Conservation (phyloP, 2,113 vertebrate genomes). For the Percopsis transmontana region DNA sequence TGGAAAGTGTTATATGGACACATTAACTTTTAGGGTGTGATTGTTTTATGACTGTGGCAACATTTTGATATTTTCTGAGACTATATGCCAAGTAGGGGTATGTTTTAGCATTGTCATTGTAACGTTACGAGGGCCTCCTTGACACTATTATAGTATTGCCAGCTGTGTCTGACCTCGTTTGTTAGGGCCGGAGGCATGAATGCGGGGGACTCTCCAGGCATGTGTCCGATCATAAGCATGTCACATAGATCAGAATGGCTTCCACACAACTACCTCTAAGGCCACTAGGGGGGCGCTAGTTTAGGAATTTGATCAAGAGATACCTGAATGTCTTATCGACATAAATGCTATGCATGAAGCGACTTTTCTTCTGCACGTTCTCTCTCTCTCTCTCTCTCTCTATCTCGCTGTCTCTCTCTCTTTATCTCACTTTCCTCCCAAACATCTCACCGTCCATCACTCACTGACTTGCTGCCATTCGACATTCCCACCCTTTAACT, state of each 20-base stretch:
- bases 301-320: constrained; percentile 55
- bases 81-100: constrained; percentile 18
- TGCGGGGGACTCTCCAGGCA: constrained; percentile 47
- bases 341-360: constrained; percentile 76
- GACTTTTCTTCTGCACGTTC: constrained; percentile 69
- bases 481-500: constrained; percentile 70
- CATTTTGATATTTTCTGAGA: constrained; percentile 45
- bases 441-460: constrained; percentile 37
- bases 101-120: constrained; percentile 28
- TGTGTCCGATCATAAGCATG: constrained; percentile 64
- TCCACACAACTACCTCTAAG: constrained; percentile 75
- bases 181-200: constrained; percentile 40
- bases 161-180: constrained; percentile 25
- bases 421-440: constrained; percentile 10
- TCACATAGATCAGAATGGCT: constrained; percentile 61
- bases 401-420: no score
- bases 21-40: constrained; percentile 21
- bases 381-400: constrained; percentile 42
- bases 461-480: constrained; percentile 69
- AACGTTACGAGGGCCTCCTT: constrained; percentile 20
- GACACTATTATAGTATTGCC: constrained; percentile 26
- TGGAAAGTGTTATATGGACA: constrained; percentile 2
- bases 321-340: constrained; percentile 57
- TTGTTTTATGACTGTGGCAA: constrained; percentile 36
- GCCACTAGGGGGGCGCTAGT: constrained; percentile 67